phyloP scores from a whole-genome alignment of 2,113 vertebrate species.

The Rhynchopsitta pachyrhyncha region DNA sequence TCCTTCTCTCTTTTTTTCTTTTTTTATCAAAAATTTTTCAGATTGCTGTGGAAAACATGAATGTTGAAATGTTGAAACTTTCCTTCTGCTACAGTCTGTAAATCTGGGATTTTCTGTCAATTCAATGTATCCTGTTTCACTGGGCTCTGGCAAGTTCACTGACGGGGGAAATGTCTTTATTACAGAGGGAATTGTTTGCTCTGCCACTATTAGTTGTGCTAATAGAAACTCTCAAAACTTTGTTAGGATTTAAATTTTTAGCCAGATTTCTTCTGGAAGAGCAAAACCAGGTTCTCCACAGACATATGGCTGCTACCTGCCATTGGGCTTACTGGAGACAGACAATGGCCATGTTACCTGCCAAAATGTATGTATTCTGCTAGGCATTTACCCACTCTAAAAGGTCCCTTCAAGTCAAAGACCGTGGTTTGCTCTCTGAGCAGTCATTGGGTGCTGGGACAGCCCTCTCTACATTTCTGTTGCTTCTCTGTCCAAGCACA shows the following conservation, averaged over 20 bases:
- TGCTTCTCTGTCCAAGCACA: background rate
- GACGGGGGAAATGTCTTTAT: background rate
- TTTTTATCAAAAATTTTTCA: background rate
- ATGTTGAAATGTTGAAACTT: background rate
- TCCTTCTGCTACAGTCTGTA: background rate
- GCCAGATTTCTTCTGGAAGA: background rate
- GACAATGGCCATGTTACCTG: background rate
- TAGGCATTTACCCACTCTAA: background rate
- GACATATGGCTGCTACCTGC: background rate
- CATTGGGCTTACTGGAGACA: background rate
- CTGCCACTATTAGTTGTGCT: background rate
- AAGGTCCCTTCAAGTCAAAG: background rate
- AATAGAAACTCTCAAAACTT: background rate
- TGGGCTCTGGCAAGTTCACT: background rate
- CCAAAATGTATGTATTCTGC: background rate
- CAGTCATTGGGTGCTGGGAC: background rate
- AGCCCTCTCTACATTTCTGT: background rate
- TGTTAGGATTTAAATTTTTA: background rate
- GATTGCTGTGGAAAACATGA: background rate
- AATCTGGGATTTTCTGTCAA: background rate
- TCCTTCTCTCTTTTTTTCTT: background rate
- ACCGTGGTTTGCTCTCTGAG: background rate
- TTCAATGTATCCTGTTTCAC: background rate
- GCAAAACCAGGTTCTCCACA: background rate
- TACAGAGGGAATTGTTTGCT: background rate